phyloP scores from a whole-genome alignment of 2,113 vertebrate genomes.

The Aspidoscelis tigris region DNA sequence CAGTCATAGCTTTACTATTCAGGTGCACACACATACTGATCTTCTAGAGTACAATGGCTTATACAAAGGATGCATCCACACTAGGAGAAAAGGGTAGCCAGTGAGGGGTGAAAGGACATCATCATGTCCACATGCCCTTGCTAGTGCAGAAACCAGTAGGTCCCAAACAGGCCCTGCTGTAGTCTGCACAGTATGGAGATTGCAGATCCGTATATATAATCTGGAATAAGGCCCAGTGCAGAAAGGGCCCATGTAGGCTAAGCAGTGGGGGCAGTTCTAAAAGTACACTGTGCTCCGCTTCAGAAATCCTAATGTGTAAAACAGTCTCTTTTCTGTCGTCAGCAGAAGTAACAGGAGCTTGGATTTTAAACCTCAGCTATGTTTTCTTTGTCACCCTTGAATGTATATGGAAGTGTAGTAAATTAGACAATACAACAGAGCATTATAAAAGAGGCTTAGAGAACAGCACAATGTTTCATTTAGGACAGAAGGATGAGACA shows the following conservation, averaged over 20 bases:
- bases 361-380: conserved; percentile 32
- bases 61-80: too few relatives aligned
- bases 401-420: conserved; percentile 5
- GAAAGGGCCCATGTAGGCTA: not conserved
- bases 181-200: too few relatives aligned
- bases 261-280: not conserved
- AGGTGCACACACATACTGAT: too few relatives aligned
- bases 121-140: too few relatives aligned
- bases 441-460: conserved; percentile 27
- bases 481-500: conserved; percentile 31
- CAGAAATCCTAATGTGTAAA: conserved; percentile 16
- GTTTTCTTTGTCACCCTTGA: conserved; percentile 13
- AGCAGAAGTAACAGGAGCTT: conserved; percentile 35
- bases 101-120: too few relatives aligned
- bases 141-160: too few relatives aligned
- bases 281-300: conserved; percentile 24
- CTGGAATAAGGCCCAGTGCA: too few relatives aligned
- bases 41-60: too few relatives aligned
- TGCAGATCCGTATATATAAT: too few relatives aligned
- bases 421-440: conserved; percentile 13
- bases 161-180: too few relatives aligned
- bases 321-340: not conserved
- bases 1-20: too few relatives aligned
- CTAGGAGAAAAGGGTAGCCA: too few relatives aligned
- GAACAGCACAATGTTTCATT: conserved; percentile 16